Evolutionary conservation across 2,113 vertebrate genomes (phyloP).

Genomic region (Taxidea taxus): DNA sequence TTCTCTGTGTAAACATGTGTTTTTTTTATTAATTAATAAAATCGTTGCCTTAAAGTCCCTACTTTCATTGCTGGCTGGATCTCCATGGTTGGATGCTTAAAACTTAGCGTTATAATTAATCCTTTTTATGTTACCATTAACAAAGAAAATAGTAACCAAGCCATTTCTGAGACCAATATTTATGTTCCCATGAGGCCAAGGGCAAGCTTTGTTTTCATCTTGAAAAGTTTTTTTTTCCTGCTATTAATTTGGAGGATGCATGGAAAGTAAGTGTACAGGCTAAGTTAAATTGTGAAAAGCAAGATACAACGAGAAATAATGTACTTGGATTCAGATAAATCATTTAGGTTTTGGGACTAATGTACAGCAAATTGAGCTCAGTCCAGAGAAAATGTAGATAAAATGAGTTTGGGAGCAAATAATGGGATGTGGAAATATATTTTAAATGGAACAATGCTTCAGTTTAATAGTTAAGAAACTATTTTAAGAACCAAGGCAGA

Average conservation of each 20-base stretch:
- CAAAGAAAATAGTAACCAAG: background rate
- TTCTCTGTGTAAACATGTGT: background rate
- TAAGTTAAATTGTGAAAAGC: conserved; percentile 20
- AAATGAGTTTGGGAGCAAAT: conserved; percentile 49
- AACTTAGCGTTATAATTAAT: background rate
- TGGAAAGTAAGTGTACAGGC: background rate
- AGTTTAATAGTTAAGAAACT: conserved; percentile 27
- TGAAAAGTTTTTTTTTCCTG: conserved; percentile 45
- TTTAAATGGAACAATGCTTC: conserved; percentile 30
- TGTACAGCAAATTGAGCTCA: conserved; percentile 43
- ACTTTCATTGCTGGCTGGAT: background rate
- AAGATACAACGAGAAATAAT: conserved; percentile 32
- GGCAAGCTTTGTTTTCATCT: conserved; percentile 19
- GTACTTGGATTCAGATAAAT: conserved; percentile 39
- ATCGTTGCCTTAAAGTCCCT: background rate
- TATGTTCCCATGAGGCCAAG: conserved; percentile 1
- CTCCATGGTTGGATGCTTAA: background rate
- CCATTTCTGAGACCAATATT: background rate
- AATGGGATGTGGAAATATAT: conserved; percentile 33
- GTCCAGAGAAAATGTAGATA: conserved; percentile 42
- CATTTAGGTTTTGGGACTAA: conserved; percentile 16
- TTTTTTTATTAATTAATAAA: background rate
- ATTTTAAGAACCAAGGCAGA: conserved; percentile 17
- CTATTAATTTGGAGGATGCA: conserved; percentile 18
- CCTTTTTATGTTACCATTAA: background rate